A percentile compares a stretch with the other conserved stretches of the same genome.
Conservation (phyloP, 2,888 invertebrate genomes). For the Cerceris ruficornis region DNA sequence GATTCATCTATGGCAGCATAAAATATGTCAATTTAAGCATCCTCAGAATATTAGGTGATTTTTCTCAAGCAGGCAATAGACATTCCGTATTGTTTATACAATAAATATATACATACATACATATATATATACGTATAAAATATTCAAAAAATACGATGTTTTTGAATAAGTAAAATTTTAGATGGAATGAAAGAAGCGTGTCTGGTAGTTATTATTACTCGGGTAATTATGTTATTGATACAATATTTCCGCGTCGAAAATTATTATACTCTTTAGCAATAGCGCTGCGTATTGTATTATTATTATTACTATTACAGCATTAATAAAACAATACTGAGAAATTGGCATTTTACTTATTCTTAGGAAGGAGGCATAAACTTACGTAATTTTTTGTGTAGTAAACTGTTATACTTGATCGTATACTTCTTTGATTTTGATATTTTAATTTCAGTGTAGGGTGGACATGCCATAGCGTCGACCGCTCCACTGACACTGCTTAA, state of each 20-base stretch:
- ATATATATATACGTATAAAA: slow-evolving; percentile 13
- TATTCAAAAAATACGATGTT: slow-evolving; percentile 19
- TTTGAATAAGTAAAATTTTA: slow-evolving; percentile 39
- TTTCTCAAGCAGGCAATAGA: slow-evolving; percentile 21
- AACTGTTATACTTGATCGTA: slow-evolving; percentile 78
- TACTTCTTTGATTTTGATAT: slow-evolving; percentile 71
- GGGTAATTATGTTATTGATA: slow-evolving; percentile 50
- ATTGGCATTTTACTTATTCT: neutral
- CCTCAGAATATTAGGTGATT: slow-evolving; percentile 37
- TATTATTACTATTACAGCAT: slow-evolving; percentile 58
- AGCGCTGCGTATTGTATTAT: slow-evolving; percentile 63
- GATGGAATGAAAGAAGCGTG: slow-evolving; percentile 35
- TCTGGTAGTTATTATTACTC: slow-evolving; percentile 42
- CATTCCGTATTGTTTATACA: slow-evolving; percentile 22
- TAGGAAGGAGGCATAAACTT: slow-evolving; percentile 59
- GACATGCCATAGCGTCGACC: slow-evolving; percentile 75
- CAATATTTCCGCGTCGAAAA: slow-evolving; percentile 53
- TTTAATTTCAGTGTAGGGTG: slow-evolving; percentile 72
- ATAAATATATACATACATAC: slow-evolving; percentile 3
- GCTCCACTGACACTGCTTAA: slow-evolving; percentile 76
- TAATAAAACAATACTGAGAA: slow-evolving; percentile 64
- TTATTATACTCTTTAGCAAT: slow-evolving; percentile 66
- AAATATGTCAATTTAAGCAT: slow-evolving; percentile 53
- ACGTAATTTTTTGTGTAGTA: slow-evolving; percentile 79
- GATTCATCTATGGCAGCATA: slow-evolving; percentile 73